Percentiles rank a stretch among this genome's conserved stretches.
These are phyloP conservation scores for Rhabdomys pumilio DNA, from an alignment of 2,797 vertebrate genomes.

Conservation along the genomic window DNA sequence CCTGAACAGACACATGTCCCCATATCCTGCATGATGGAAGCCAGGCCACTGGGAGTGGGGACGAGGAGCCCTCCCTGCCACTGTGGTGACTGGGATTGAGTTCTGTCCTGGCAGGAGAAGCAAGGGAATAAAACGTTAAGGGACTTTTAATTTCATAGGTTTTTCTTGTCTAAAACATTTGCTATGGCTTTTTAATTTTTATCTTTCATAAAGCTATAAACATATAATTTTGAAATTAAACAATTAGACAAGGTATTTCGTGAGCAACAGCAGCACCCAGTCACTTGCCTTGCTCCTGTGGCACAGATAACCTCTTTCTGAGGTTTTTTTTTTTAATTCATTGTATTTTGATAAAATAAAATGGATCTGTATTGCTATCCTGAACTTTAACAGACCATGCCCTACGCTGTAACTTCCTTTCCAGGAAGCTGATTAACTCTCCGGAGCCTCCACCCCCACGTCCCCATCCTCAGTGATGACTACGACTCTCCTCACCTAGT, in stretches of 20 bases:
- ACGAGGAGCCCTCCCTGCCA: not conserved
- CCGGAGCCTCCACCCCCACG: too few relatives aligned
- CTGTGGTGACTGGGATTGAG: not conserved
- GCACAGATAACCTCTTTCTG: not conserved
- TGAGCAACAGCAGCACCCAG: not conserved
- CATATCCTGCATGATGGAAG: not conserved
- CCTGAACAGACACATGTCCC: not conserved
- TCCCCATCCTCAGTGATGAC: not conserved
- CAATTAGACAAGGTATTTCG: not conserved
- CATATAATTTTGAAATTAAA: not conserved
- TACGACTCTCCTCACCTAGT: not conserved
- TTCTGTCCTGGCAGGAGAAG: not conserved
- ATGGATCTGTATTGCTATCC: not conserved
- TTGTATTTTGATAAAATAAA: not conserved
- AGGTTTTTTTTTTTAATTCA: not conserved
- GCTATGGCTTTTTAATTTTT: conserved; percentile 6
- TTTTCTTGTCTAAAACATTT: conserved; percentile 23
- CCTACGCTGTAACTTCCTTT: not conserved
- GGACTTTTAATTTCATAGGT: not conserved
- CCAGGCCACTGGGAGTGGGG: not conserved
- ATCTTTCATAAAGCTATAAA: conserved; percentile 59
- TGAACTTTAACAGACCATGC: not conserved
- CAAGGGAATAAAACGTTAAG: too few relatives aligned
- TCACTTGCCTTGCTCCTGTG: not conserved
- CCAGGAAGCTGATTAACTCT: not conserved